Evolutionary conservation across 2,888 invertebrate species (phyloP).

Genomic region (Euplexia lucipara): DNA sequence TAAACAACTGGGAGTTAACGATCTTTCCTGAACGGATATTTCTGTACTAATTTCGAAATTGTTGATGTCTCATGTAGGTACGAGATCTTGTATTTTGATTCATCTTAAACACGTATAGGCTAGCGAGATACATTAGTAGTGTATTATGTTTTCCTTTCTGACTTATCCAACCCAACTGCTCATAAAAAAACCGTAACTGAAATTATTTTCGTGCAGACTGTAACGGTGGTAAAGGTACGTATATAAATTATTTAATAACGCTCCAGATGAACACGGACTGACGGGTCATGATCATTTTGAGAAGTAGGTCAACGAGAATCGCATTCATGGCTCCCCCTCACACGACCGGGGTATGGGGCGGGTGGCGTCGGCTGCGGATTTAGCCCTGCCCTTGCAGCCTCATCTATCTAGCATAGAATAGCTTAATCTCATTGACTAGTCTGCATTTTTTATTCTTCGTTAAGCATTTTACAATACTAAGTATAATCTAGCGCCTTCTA

Average conservation of each 20-base stretch:
- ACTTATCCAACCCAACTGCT: not conserved
- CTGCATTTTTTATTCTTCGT: too few species aligned
- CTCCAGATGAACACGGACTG: slow-evolving; percentile 56
- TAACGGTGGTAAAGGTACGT: not conserved
- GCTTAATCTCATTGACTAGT: slow-evolving; percentile 39
- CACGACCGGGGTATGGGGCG: slow-evolving; percentile 54
- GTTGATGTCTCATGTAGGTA: slow-evolving; percentile 27
- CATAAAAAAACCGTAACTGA: not conserved
- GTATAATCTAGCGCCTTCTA: not conserved
- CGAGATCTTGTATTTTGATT: slow-evolving; percentile 4
- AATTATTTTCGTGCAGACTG: not conserved
- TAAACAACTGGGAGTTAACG: slow-evolving; percentile 77
- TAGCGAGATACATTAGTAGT: not conserved
- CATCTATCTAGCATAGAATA: slow-evolving; percentile 53
- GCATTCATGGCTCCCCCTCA: slow-evolving; percentile 71
- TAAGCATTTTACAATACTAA: slow-evolving; percentile 7
- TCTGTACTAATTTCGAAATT: slow-evolving; percentile 67
- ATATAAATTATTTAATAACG: slow-evolving; percentile 37
- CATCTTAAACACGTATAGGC: not conserved
- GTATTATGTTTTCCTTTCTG: not conserved
- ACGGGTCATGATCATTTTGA: slow-evolving; percentile 82
- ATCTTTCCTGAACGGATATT: slow-evolving; percentile 79
- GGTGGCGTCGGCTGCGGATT: slow-evolving; percentile 44
- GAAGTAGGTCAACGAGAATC: slow-evolving; percentile 83
- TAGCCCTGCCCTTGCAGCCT: slow-evolving; percentile 70